Base-by-base conservation (phyloP, 1,140 invertebrate genomes). In the Aricia agestis region DNA sequence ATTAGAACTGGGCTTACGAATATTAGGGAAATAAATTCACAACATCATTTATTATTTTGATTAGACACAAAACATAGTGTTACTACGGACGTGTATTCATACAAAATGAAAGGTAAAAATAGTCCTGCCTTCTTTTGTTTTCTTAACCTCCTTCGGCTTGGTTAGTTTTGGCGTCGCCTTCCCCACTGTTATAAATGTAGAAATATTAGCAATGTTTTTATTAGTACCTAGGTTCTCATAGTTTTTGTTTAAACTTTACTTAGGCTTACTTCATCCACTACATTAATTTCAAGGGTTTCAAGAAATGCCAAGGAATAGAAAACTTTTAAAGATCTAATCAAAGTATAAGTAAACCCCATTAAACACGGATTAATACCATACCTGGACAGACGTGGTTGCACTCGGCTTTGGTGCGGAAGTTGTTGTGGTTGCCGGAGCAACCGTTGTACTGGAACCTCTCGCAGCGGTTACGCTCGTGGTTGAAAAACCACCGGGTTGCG, bases 381-480 rank as follows among this genome's bases (percentile, higher is more conserved):
- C 94, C 94, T 73, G 96, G 96, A 86, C 97, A 98, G 3, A 97
- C 95, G 5, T 94, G 92, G 76, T 96, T 95, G 86, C 98, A 99
- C 74, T 97, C 95, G 15, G 95, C 92, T 75, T 96, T 95, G 52
- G 94, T 96, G 42, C 96, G 94, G 93, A 98, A 99, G 78, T 97
- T 96, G 88, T 98, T 99, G 80, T 97, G 95, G 80, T 97, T 98
- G 63, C 96, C 95, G 57, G 95, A 95, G 74, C 95, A 96, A 36
- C 95, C 95, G 11, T 93, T 93, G 78, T 95, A 96, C 0, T 87
- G 86, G 77, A 97, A 94, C 17, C 94, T 90, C 74, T 97, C 94
- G 85, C 96, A 97, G 73, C 93, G 93, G 79, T 97, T 97, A 17
- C 92, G 93, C 75, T 94, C 94, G 4, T 95, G 92, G 87, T 97